Base-by-base conservation (phyloP, 2,888 invertebrate species). In the Abscondita cerata region DNA sequence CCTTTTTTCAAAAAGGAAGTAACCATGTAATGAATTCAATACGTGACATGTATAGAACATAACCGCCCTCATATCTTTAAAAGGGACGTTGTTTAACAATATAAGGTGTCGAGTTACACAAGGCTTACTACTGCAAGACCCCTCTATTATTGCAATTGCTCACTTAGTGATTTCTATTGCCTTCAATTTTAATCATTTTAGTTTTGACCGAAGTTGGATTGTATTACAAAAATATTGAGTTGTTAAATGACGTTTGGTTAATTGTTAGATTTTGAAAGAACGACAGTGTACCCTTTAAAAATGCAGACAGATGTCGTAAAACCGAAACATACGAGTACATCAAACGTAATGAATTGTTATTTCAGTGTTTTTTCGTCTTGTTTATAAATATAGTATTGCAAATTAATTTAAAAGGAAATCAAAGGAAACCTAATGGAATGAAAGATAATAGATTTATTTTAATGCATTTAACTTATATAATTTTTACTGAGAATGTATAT, bases 151-250 rank as follows among this genome's bases (percentile, higher is more conserved):
- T 55, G 59, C 58, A 63, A 69, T 69, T 69, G 69, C 65, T 65
- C 69, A 67, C 66, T 69, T 69, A 63, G 64, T 64, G 64, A 63
- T 66, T 64, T 61, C 64, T 60, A 66, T 68, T 68, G 65, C 65
- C 64, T 54, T 56, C 52, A 55, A 36, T 50, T 55, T 58, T 52
- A 62, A 62, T 62, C 62, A 65, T 55, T 65, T 61, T 60, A 55
- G 33, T 60, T 62, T 47, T 55, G 38, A 62, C 52, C 44, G 19
- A 55, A 38, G 36, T 20, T 38, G 50, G 52, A 53, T 64, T 53
- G 47, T 50, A 44, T 57, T 64, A 53, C 60, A 38, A 40, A 19
- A 56, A 18, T 4, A 44, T 19, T 16, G 18, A 18, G 5, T 44
- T 16, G 15, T 18, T 16, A 44, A 18, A 19, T 18, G 6, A 44